Conservation (phyloP, 1,140 invertebrate species). For the Lamellibrachia luymesi region DNA sequence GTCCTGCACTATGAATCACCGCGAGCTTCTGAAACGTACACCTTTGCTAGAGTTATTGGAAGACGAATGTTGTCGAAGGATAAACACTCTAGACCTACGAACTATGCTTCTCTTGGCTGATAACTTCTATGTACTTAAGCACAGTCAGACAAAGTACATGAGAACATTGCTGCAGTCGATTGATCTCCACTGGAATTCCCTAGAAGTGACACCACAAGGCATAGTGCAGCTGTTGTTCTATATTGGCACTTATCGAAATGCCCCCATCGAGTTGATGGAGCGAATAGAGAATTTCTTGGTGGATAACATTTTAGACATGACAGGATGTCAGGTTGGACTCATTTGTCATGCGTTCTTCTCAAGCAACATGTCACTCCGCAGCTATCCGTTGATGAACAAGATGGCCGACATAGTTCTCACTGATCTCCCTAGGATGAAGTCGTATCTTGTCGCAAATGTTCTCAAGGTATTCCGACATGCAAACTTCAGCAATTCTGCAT, state of each 20-base stretch:
- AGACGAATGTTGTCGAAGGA: slow-evolving; percentile 7
- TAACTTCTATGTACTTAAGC: neutral
- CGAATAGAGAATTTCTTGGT: neutral
- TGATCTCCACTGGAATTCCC: slow-evolving; percentile 1
- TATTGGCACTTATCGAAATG: slow-evolving; percentile 3
- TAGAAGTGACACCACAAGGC: neutral
- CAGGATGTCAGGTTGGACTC: slow-evolving; percentile 3
- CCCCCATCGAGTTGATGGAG: slow-evolving; percentile 11
- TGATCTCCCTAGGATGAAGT: neutral
- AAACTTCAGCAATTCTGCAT: neutral
- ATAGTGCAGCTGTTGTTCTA: neutral
- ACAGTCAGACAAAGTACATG: neutral
- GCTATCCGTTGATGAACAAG: neutral
- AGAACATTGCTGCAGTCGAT: neutral
- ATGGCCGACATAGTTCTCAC: slow-evolving; percentile 7
- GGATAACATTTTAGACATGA: neutral
- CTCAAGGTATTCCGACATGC: slow-evolving; percentile 16
- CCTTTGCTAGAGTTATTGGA: neutral
- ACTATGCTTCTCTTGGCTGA: slow-evolving; percentile 9
- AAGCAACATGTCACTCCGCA: slow-evolving; percentile 12
- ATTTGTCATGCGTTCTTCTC: slow-evolving; percentile 18
- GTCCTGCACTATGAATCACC: neutral
- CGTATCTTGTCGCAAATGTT: neutral
- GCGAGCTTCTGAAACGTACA: neutral
- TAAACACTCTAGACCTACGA: neutral